These are phyloP conservation scores for Amia ocellicauda DNA, from an alignment of 2,113 vertebrate genomes.

Conservation along the genomic window DNA sequence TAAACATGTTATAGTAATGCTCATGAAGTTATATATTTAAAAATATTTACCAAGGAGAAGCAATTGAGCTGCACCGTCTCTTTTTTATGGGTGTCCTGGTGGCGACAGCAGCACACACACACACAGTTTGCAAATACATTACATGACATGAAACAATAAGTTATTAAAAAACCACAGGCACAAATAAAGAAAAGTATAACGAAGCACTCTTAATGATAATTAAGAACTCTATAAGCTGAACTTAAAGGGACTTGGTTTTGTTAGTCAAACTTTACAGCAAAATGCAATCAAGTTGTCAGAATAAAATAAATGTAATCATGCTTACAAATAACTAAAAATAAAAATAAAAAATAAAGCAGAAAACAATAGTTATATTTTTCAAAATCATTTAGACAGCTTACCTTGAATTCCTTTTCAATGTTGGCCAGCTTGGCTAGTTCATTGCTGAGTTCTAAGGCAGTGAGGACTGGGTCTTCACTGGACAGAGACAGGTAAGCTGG, in stretches of 20 bases:
- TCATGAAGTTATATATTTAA: constrained; percentile 29
- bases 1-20: constrained; percentile 6
- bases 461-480: constrained; percentile 83
- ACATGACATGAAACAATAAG: constrained; percentile 25
- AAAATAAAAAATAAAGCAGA: too few species aligned
- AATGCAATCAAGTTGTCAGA: background rate
- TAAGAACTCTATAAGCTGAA: background rate
- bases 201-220: background rate
- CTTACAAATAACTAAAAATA: background rate
- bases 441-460: constrained; percentile 82
- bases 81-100: constrained; percentile 42
- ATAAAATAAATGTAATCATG: background rate
- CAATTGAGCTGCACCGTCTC: constrained; percentile 38
- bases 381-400: constrained; percentile 35
- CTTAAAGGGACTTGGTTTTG: background rate
- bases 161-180: constrained; percentile 14
- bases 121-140: constrained; percentile 2
- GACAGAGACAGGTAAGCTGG: constrained; percentile 81
- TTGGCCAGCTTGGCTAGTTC: constrained; percentile 82
- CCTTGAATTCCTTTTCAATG: constrained; percentile 89
- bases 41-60: constrained; percentile 44
- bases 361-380: too few species aligned
- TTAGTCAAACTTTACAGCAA: background rate
- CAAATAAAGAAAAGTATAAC: constrained; percentile 5
- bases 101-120: constrained; percentile 25